A percentile compares a stretch with the other conserved stretches of the same genome.
Evolutionary conservation across 2,888 invertebrate species (phyloP).

Genomic region (Noctua janthina): DNA sequence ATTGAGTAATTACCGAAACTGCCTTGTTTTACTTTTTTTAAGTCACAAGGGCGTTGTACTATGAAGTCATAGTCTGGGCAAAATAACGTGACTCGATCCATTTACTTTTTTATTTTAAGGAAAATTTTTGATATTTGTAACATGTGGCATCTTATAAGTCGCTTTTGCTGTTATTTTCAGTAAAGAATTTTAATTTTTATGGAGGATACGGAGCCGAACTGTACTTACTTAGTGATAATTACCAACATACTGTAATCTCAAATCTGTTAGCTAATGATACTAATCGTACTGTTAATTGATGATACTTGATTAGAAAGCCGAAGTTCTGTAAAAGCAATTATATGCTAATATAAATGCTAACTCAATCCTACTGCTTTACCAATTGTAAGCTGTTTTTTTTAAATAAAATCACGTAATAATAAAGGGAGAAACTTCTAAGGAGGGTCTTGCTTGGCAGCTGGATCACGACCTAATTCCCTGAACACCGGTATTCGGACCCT

Average conservation of each 20-base stretch:
- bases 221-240: too few relatives aligned
- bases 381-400: too few relatives aligned
- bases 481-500: too few relatives aligned
- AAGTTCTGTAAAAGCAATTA: slow-evolving; percentile 12
- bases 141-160: too few relatives aligned
- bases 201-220: not conserved
- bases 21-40: slow-evolving; percentile 9
- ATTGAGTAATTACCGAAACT: slow-evolving; percentile 30
- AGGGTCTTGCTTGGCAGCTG: too few relatives aligned
- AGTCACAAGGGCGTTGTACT: slow-evolving; percentile 7
- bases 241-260: not conserved
- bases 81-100: not conserved
- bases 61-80: slow-evolving; percentile 1
- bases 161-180: not conserved
- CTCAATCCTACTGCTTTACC: not conserved
- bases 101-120: too few relatives aligned
- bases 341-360: not conserved
- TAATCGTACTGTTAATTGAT: slow-evolving; percentile 14
- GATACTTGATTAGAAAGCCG: not conserved
- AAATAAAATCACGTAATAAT: too few relatives aligned
- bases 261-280: not conserved
- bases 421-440: too few relatives aligned
- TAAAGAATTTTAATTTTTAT: not conserved
- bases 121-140: not conserved
- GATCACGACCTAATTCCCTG: too few relatives aligned